Percentiles rank a stretch among this genome's conserved stretches.
Conservation (phyloP, 2,797 vertebrate genomes). For the Masticophis lateralis region DNA sequence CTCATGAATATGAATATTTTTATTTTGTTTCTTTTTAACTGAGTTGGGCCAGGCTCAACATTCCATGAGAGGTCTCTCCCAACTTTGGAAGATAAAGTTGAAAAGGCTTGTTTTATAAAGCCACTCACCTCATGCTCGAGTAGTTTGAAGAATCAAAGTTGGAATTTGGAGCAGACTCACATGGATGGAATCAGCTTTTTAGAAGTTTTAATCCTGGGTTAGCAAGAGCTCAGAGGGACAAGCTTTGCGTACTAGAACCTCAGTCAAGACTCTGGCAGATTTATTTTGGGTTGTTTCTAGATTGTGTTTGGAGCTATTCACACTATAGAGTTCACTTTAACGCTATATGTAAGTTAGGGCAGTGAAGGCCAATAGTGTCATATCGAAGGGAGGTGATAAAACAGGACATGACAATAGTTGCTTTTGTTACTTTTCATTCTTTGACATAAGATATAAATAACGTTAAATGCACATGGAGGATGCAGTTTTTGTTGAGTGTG, state of each 20-base stretch:
- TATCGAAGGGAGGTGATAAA: neutral
- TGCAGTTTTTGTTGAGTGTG: neutral
- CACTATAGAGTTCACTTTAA: neutral
- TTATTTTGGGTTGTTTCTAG: neutral
- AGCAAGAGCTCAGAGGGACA: neutral
- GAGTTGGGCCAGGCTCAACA: neutral
- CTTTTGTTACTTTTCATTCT: neutral
- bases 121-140: neutral
- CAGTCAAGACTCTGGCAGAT: neutral
- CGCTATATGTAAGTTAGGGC: neutral
- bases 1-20: neutral
- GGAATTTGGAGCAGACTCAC: neutral
- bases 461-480: neutral
- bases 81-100: neutral
- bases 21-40: neutral
- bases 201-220: neutral
- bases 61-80: neutral
- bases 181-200: neutral
- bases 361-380: neutral
- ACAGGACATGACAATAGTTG: neutral
- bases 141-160: neutral
- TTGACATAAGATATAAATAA: neutral
- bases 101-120: neutral
- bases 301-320: neutral
- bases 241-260: neutral